A percentile compares a stretch with the other conserved stretches of the same genome.
These are phyloP conservation scores for Sminthopsis crassicaudata DNA, from an alignment of 2,113 vertebrate genomes.

Conservation along the genomic window DNA sequence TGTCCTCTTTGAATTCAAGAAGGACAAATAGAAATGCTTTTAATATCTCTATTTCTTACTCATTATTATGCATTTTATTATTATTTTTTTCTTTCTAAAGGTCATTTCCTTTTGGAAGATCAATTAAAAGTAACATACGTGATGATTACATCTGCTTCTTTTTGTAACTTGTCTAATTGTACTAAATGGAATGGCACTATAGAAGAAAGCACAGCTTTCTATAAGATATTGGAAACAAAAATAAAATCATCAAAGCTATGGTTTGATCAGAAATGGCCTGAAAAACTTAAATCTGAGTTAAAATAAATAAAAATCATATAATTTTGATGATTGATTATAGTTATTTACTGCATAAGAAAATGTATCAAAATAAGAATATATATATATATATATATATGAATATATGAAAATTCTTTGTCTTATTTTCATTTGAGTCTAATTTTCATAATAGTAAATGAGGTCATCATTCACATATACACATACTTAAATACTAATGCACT, in stretches of 20 bases:
- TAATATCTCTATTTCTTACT: neutral
- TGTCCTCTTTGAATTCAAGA: neutral
- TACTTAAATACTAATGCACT: too few species aligned
- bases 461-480: too few species aligned
- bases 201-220: neutral
- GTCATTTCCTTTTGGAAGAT: neutral
- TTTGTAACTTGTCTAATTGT: neutral
- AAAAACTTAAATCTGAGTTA: neutral
- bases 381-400: neutral
- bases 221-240: neutral
- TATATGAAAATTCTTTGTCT: neutral
- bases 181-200: neutral
- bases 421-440: too few species aligned
- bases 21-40: neutral
- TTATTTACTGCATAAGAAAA: neutral
- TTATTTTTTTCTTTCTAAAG: neutral
- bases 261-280: neutral
- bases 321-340: neutral
- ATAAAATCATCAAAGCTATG: neutral
- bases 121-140: neutral
- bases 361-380: neutral
- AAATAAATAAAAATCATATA: neutral
- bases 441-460: too few species aligned
- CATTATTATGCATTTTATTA: neutral
- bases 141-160: neutral